These are phyloP conservation scores for Nanorana parkeri DNA, from an alignment of 2,113 vertebrate genomes.

Conservation along the genomic window DNA sequence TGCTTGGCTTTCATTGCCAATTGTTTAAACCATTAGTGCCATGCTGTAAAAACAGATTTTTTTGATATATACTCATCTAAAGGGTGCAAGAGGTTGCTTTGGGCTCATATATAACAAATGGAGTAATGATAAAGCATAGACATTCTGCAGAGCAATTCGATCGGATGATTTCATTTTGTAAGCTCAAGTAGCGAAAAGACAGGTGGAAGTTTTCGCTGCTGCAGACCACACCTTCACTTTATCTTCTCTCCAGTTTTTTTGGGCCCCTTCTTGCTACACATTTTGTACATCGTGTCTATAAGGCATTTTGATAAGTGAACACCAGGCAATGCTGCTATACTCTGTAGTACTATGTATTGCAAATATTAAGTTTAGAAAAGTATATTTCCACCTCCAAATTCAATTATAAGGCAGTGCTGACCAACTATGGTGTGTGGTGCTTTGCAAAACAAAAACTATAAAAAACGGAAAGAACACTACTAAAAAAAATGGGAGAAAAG, in stretches of 20 bases:
- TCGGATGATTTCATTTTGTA: no score
- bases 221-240: no score
- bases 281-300: neutral
- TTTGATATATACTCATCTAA: no score
- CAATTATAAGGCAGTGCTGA: conserved; percentile 41
- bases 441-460: neutral
- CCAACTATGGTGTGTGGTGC: conserved; percentile 20
- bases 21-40: no score
- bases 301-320: neutral
- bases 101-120: no score
- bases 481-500: neutral
- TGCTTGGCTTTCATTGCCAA: neutral
- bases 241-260: no score
- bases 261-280: neutral
- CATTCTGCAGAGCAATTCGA: no score
- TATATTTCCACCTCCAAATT: conserved; percentile 10
- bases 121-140: no score
- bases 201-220: no score
- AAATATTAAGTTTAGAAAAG: conserved; percentile 21
- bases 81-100: no score
- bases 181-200: no score
- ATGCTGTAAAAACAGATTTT: no score
- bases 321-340: neutral
- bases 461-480: neutral
- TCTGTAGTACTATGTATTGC: neutral